These are phyloP conservation scores for Peromyscus aztecus DNA, from an alignment of 2,797 vertebrate species.

Conservation along the genomic window DNA sequence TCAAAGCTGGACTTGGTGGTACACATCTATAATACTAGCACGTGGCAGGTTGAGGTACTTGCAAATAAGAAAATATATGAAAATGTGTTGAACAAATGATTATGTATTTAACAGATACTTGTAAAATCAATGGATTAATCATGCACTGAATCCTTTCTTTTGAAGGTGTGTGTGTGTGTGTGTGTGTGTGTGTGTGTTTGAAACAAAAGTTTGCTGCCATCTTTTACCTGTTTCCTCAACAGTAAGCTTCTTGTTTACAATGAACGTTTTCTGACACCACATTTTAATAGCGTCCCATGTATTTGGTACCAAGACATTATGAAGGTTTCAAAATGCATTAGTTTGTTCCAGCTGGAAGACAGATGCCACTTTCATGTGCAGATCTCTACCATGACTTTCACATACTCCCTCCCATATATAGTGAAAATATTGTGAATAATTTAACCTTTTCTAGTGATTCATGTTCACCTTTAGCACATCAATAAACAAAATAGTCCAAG, in stretches of 20 bases:
- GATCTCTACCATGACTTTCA: background rate
- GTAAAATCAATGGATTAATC: background rate
- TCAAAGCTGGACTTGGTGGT: background rate
- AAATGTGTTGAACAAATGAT: background rate
- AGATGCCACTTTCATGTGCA: background rate
- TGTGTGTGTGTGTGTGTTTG: background rate
- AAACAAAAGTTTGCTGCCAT: background rate
- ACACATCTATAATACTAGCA: background rate
- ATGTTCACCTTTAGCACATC: slow-evolving; percentile 48
- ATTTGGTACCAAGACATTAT: slow-evolving; percentile 7
- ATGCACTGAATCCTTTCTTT: background rate
- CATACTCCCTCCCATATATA: background rate
- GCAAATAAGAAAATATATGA: background rate
- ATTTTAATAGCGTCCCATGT: background rate
- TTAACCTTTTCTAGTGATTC: slow-evolving; percentile 70
- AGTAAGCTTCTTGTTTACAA: background rate
- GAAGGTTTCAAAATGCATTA: slow-evolving; percentile 10
- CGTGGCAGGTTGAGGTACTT: background rate
- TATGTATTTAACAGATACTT: slow-evolving; percentile 19
- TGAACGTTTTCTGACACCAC: background rate
- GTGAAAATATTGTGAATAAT: slow-evolving; percentile 36
- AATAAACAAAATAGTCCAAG: slow-evolving; percentile 34
- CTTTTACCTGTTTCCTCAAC: slow-evolving; percentile 27
- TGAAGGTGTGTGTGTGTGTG: background rate
- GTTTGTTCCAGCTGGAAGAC: background rate